Evolutionary conservation across 2,113 vertebrate species (phyloP), one percentile per base, ranked within the genome.

Genomic region (Sinosuthora webbiana): DNA sequence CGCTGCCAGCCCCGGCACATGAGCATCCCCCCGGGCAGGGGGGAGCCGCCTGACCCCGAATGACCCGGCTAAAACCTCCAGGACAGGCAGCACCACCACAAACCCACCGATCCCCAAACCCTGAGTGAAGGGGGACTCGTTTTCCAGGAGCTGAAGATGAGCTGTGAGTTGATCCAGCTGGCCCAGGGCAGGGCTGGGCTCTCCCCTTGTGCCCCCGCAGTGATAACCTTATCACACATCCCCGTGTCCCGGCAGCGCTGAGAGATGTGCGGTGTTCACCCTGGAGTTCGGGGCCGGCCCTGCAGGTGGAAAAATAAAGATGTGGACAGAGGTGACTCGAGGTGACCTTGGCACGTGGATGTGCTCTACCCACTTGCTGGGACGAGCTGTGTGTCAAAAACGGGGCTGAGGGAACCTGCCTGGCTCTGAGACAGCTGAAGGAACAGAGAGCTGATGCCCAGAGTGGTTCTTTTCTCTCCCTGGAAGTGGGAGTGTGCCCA

Each of bases 161-260:
- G 1, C 4, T 1, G 39, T 17, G 24, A 1, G 4, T 8, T 17
- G 33, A 20, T 9, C 11, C 65, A 16, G 78, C 59, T 7, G 15
- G 10, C 21, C 33, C 65, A 4, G 15, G 63, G 62, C 62, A 56
- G 89, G 45, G 70, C n/a, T 5, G 9, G 57, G 23, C 21, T 28
- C 9, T 75, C 20, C 82, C 89, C 10, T 1, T 0, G 0, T 70
- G 82, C 22, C 28, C 52, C 2, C 0, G 22, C 39, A 5, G 39
- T 3, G 76, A 91, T 93, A 93, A 76, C 63, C 76, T 94, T 93
- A 89, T 94, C 94, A 4, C 79, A 5, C 28, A 35, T 7, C 31
- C 22, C 42, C 2, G 2, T 4, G 25, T 6, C 23, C 0, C 1
- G 1, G 67, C 17, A 1, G n/a, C 1, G 47, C 23, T 2, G 3